Evolutionary conservation across 1,140 invertebrate genomes (phyloP).

Genomic region (Drosophila ananassae): DNA sequence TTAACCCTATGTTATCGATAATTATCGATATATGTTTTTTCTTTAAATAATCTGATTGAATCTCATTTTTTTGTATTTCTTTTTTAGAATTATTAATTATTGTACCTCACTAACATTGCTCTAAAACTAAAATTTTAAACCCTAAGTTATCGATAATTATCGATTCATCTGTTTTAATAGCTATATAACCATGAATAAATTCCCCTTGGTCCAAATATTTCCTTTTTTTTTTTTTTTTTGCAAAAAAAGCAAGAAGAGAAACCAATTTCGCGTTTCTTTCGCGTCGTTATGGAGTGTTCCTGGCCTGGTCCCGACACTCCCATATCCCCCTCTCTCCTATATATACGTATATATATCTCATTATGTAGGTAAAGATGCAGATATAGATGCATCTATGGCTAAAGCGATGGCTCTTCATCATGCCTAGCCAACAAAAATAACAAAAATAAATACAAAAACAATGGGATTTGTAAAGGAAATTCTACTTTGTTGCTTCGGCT

Average conservation of each 20-base stretch:
- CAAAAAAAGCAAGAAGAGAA: constrained; percentile 6
- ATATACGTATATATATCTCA: not conserved
- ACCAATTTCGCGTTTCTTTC: constrained; percentile 42
- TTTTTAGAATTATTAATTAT: no score
- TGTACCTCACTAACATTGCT: no score
- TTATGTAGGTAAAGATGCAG: constrained; percentile 9
- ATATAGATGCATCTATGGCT: constrained; percentile 22
- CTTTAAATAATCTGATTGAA: no score
- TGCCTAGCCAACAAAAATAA: constrained; percentile 14
- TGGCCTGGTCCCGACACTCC: not conserved
- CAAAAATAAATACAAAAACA: constrained; percentile 4
- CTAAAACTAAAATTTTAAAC: no score
- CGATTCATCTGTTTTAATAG: not conserved
- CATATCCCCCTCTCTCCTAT: not conserved
- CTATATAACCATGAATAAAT: not conserved
- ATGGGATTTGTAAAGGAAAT: constrained; percentile 36
- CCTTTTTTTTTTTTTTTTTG: not conserved
- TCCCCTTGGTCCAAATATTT: no score
- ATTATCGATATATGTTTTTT: no score
- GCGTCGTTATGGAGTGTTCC: constrained; percentile 58
- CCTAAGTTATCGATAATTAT: not conserved
- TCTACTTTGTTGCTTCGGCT: constrained; percentile 48
- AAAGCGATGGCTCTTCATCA: constrained; percentile 40
- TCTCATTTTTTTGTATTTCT: no score
- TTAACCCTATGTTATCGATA: no score